These are phyloP conservation scores for Melopsittacus undulatus DNA, from an alignment of 2,797 vertebrate genomes.

Conservation along the genomic window DNA sequence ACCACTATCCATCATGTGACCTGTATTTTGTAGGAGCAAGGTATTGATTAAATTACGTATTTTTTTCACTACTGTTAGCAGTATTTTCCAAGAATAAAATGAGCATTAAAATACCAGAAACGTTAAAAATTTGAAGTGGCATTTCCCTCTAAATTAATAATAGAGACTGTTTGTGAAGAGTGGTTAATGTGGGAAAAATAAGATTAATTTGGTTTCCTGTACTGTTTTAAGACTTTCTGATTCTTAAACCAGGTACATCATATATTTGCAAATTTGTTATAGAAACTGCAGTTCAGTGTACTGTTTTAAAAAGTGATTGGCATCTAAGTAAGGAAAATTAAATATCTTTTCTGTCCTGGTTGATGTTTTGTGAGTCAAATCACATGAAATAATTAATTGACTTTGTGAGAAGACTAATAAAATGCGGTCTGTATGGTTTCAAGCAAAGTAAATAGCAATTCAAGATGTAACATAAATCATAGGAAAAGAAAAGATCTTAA, in stretches of 20 bases:
- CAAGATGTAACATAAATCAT: neutral
- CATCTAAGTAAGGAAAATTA: neutral
- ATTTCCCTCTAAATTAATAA: neutral
- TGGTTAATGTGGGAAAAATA: neutral
- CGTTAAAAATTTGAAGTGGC: neutral
- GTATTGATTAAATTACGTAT: constrained; percentile 71
- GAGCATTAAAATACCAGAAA: neutral
- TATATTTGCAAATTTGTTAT: neutral
- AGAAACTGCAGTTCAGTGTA: neutral
- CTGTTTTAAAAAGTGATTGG: neutral
- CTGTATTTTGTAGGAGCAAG: constrained; percentile 94
- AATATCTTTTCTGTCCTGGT: neutral
- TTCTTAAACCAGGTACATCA: neutral
- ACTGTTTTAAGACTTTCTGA: neutral
- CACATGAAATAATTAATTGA: neutral
- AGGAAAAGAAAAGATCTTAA: neutral
- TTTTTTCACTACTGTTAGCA: neutral
- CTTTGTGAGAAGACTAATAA: neutral
- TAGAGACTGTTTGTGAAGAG: neutral
- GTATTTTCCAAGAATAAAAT: neutral
- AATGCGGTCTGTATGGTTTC: neutral
- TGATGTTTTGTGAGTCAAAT: neutral
- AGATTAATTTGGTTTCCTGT: neutral
- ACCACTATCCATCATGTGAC: constrained; percentile 95
- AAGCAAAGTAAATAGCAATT: neutral